Evolutionary conservation across 2,888 invertebrate genomes (phyloP), one percentile per base, ranked within the genome.

Genomic region (Camptogramma bilineatum): DNA sequence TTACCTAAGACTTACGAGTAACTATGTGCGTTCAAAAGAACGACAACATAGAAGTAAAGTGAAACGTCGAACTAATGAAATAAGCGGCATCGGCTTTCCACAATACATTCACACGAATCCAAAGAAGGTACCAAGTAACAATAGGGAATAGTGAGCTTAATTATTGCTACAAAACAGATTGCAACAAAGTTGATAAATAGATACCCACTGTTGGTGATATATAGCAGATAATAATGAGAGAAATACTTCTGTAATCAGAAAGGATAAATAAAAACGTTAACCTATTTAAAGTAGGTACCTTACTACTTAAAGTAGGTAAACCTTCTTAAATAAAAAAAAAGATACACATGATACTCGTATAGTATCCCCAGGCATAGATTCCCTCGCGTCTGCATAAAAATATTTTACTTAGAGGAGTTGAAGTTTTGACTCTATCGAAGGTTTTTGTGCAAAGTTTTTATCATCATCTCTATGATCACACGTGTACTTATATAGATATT

Each of bases 51-150:
- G 21, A 48, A 9, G 34, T 16, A 39, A 69, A 69, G 83, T 79
- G 84, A 83, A 83, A 85, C 77, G 72, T 72, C 67, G 59, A 61
- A 61, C 69, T 74, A 71, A 73, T 75, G 76, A 77, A 74, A 77
- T 73, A 72, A 79, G 68, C 71, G 64, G 62, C 69, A 68, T 68
- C 68, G 68, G 76, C 84, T 85, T 84, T 84, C 81, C 78, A 84
- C 69, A 42, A 58, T 68, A 61, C 75, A 80, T 87, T 86, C 84
- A 81, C 85, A 85, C 82, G 80, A 70, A 67, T 60, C 66, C 52
- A 74, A 73, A 73, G 68, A 70, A 64, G 69, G 71, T 52, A 75
- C 77, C 80, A 82, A 81, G 71, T 52, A 75, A 77, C 80, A 82
- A 81, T 82, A 75, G 77, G 71, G 79, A 77, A 77, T 77, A 76